A percentile compares a stretch with the other conserved stretches of the same genome.
These are phyloP conservation scores for Tetraneura akinire DNA, from an alignment of 1,140 invertebrate genomes.

Conservation along the genomic window DNA sequence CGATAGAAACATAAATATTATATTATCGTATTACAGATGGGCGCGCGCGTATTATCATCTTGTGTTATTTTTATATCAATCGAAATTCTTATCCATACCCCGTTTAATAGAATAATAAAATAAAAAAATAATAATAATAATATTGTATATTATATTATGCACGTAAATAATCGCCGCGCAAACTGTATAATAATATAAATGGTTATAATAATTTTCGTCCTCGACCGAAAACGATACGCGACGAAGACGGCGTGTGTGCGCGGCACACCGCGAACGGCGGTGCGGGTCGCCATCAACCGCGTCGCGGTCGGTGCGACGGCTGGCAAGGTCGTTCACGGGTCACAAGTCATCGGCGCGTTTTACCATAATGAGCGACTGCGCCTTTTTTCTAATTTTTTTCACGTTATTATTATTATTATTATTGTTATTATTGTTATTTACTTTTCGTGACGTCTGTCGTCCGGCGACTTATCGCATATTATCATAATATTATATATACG, in stretches of 20 bases:
- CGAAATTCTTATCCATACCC: no score
- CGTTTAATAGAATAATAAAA: no score
- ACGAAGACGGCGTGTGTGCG: no score
- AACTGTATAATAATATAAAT: not conserved
- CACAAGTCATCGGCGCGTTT: constrained; percentile 37
- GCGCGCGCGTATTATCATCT: no score
- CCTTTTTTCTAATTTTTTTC: constrained; percentile 35
- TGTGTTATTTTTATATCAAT: no score
- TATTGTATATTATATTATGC: not conserved
- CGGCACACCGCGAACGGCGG: not conserved
- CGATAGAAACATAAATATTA: no score
- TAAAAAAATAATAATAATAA: not conserved
- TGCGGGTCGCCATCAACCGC: constrained; percentile 24
- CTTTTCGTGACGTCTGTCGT: constrained; percentile 17
- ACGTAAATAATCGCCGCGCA: not conserved
- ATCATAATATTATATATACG: not conserved
- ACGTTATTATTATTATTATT: constrained; percentile 19
- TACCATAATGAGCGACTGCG: constrained; percentile 43
- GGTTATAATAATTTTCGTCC: constrained; percentile 6
- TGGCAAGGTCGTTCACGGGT: constrained; percentile 45
- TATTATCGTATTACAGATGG: no score
- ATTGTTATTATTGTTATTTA: constrained; percentile 23
- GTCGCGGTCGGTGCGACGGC: not conserved
- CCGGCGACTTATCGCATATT: not conserved
- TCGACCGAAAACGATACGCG: not conserved